phyloP scores from a whole-genome alignment of 2,797 vertebrate species.

The Orientallactaga sibirica region DNA sequence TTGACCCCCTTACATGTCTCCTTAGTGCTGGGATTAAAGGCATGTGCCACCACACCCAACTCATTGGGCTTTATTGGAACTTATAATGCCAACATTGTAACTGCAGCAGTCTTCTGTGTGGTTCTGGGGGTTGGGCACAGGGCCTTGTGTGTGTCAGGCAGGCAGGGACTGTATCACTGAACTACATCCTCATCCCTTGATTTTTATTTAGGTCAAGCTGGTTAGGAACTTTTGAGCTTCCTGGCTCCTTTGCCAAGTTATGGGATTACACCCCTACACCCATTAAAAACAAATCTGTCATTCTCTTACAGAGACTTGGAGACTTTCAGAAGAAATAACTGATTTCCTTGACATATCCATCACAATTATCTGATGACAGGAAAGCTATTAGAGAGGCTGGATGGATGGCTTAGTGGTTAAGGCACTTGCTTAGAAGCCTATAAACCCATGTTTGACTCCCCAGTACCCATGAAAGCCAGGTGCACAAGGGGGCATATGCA shows the following conservation, averaged over 20 bases:
- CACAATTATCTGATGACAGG: neutral
- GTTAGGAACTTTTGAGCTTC: neutral
- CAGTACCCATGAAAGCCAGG: no score
- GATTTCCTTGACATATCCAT: neutral
- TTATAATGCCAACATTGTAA: conserved; percentile 1
- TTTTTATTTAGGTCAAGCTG: neutral
- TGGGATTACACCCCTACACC: neutral
- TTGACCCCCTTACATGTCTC: neutral
- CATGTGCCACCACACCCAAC: neutral
- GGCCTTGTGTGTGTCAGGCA: neutral
- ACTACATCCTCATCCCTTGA: neutral
- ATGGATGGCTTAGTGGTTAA: no score
- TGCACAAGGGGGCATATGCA: no score
- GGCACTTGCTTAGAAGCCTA: no score
- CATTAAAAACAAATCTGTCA: neutral
- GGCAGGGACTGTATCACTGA: neutral
- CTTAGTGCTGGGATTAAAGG: neutral
- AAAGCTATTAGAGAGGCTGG: no score
- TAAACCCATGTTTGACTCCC: no score
- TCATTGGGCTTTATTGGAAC: neutral
- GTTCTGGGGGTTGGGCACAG: neutral
- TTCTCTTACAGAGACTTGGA: neutral
- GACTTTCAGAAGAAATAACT: neutral
- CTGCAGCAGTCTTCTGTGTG: neutral
- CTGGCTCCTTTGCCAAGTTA: neutral